These are phyloP conservation scores for Bedellia somnulentella DNA, from an alignment of 2,888 invertebrate genomes.

Conservation along the genomic window DNA sequence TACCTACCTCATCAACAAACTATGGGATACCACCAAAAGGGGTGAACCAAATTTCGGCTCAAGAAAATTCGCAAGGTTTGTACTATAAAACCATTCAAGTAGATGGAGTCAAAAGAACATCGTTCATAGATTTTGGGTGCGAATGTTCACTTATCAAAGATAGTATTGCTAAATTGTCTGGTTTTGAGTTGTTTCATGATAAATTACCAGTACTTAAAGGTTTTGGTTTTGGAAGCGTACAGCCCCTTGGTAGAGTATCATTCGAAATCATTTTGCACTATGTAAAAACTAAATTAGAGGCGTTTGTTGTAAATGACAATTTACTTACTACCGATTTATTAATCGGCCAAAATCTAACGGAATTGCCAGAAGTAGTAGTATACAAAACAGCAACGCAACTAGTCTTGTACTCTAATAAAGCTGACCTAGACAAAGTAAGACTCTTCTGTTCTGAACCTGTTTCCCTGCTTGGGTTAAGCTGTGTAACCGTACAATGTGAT, in stretches of 20 bases:
- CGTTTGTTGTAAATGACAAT: constrained; percentile 2
- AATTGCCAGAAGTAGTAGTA: neutral
- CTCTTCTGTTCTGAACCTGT: neutral
- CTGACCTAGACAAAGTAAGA: neutral
- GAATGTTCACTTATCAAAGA: neutral
- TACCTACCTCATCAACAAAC: neutral
- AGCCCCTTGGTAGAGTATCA: constrained; percentile 1
- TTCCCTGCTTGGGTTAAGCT: neutral
- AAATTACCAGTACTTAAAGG: constrained; percentile 1
- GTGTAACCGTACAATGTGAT: neutral
- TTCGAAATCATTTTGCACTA: constrained; percentile 1
- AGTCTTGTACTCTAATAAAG: neutral
- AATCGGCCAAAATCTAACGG: constrained; percentile 1
- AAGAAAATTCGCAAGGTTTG: neutral
- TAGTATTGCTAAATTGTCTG: neutral
- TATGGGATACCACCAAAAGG: constrained; percentile 1
- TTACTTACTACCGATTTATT: constrained; percentile 1
- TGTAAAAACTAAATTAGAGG: neutral
- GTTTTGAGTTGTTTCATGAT: neutral
- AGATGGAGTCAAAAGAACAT: neutral
- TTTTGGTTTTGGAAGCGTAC: constrained; percentile 1
- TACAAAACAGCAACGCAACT: neutral
- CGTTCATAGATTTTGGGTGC: constrained; percentile 1
- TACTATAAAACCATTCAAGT: neutral
- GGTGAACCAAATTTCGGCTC: neutral